Percentiles rank a stretch among this genome's conserved stretches.
Conservation (phyloP, 2,113 vertebrate genomes). For the Stomatorhinus ivindoensis region DNA sequence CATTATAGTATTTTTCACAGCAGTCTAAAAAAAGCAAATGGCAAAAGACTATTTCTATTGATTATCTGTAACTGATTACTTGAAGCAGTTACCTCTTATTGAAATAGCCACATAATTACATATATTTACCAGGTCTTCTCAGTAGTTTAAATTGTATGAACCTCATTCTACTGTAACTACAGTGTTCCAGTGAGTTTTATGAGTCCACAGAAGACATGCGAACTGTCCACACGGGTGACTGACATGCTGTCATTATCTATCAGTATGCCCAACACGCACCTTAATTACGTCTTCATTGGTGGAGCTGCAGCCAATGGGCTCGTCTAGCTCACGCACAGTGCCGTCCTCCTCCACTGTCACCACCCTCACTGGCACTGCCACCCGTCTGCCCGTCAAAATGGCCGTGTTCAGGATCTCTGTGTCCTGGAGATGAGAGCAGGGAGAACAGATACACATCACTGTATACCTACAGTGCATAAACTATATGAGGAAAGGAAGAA, state of each 20-base stretch:
- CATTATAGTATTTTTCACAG: background rate
- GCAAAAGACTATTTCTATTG: background rate
- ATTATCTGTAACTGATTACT: background rate
- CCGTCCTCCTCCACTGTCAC: constrained; percentile 63
- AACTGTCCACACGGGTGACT: background rate
- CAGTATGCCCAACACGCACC: constrained; percentile 35
- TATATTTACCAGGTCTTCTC: background rate
- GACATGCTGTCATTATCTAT: background rate
- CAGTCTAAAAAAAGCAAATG: background rate
- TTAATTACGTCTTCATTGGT: constrained; percentile 62
- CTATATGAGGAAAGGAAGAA: background rate
- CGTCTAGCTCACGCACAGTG: constrained; percentile 59
- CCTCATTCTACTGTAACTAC: background rate
- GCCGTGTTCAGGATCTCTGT: constrained; percentile 66
- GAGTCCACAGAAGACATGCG: background rate
- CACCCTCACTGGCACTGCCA: constrained; percentile 58
- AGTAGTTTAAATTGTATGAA: background rate
- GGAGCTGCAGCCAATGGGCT: constrained; percentile 56
- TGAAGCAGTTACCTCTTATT: background rate
- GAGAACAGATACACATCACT: background rate
- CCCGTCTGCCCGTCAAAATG: constrained; percentile 57
- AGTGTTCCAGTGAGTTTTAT: background rate
- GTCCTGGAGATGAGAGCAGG: constrained; percentile 41
- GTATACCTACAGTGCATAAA: background rate
- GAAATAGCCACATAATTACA: background rate